Base-by-base conservation (phyloP, 1,140 invertebrate species). In the Conopomorpha cramerella region DNA sequence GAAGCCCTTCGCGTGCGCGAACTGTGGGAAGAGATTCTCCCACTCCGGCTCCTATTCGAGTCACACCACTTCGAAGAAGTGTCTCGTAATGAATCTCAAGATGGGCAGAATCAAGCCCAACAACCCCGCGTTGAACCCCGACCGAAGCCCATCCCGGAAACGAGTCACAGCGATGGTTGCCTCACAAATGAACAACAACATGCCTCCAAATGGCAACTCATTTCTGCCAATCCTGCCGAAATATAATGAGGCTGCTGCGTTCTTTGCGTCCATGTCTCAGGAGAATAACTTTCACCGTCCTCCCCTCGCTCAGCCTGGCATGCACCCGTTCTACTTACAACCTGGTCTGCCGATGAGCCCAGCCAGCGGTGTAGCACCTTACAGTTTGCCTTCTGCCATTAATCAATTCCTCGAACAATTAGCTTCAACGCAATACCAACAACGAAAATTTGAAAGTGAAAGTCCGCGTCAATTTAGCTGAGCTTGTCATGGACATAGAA, bases 11-110 rank as follows among this genome's bases (percentile, higher is more conserved):
- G 89, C 91, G 71, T 99, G 97, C 68, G 87, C 86, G 49, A 96
- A 98, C 74, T 99, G 97, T 74, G 92, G 93, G 38, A 99, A 99
- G 77, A 85, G 96, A 38, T 99, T 99, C 79, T 98, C 95, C 2
- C 97, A 99, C 79, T 99, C 97, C 7, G 97, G 97, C 12, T 99
- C 96, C 8, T 99, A 96, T 77, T 98, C 95, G 49, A 98, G 95
- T 60, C 97, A 99, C 78, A 99, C 96, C 93, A 98, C 96, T 38
- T 97, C 95, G 42, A 99, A 99, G 78, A 99, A 99, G 78, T 99
- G 97, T 81, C 85, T 95, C 51, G 90, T 94, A 41, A 90, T 93
- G 80, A 94, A 93, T 65, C 77, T 94, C 4, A 94, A 93, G 73
- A 87, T 86, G 59, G 84, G 83, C 16, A 62, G 82, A 43, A 85